These are phyloP conservation scores for Himalopsyche tibetana DNA, from an alignment of 2,888 invertebrate genomes.

Conservation along the genomic window DNA sequence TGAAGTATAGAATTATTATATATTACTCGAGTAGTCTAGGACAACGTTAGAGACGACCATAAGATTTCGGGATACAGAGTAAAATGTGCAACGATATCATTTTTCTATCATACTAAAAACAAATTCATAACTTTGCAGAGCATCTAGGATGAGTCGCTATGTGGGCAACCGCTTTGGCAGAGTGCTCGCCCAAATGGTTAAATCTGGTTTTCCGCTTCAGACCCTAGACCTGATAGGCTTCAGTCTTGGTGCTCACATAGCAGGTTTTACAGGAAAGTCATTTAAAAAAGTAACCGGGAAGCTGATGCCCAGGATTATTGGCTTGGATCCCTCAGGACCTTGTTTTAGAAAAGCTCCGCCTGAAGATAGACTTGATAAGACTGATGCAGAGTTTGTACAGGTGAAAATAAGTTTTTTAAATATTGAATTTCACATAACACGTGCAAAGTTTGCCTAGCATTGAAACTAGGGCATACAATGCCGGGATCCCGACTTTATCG, in stretches of 20 bases:
- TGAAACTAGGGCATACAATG: no score
- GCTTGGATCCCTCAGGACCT: conserved; percentile 62
- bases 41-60: no score
- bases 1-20: no score
- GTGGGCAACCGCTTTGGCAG: conserved; percentile 56
- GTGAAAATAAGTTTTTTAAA: background rate
- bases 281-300: conserved; percentile 59
- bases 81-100: background rate
- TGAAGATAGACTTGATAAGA: conserved; percentile 17
- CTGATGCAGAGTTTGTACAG: conserved; percentile 56
- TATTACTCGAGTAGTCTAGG: no score
- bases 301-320: conserved; percentile 52
- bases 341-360: conserved; percentile 51
- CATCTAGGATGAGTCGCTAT: conserved; percentile 43
- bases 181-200: conserved; percentile 50
- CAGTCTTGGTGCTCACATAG: conserved; percentile 61
- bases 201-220: conserved; percentile 50
- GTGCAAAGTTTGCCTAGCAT: no score
- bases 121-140: conserved; percentile 48
- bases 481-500: no score
- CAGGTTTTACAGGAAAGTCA: conserved; percentile 58
- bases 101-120: background rate
- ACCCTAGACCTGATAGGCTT: conserved; percentile 59
- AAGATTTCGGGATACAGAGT: no score
- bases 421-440: no score